Evolutionary conservation across 2,797 vertebrate species (phyloP).

Genomic region (Sebastes vulpes): DNA sequence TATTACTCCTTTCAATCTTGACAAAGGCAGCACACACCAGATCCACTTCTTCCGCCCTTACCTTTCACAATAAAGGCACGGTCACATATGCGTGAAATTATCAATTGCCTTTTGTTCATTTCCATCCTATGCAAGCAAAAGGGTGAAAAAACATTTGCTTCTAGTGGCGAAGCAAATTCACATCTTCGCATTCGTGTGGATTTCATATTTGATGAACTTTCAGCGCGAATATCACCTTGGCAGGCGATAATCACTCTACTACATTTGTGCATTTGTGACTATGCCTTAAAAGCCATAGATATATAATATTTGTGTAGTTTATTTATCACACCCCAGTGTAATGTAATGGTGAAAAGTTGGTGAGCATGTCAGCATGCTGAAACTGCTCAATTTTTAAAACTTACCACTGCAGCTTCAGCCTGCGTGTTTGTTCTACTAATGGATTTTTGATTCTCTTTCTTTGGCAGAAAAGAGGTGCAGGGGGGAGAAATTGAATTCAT

Average conservation of each 20-base stretch:
- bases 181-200: not conserved
- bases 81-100: no score
- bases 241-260: no score
- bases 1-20: not conserved
- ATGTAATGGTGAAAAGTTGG: not conserved
- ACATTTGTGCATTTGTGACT: no score
- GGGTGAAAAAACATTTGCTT: not conserved
- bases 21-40: not conserved
- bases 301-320: not conserved
- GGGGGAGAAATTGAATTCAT: constrained; percentile 42
- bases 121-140: not conserved
- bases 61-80: not conserved
- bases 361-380: not conserved
- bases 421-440: constrained; percentile 33
- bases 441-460: constrained; percentile 38
- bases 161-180: not conserved
- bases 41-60: not conserved
- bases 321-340: no score
- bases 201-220: not conserved
- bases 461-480: constrained; percentile 47
- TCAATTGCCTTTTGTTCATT: no score
- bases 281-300: not conserved
- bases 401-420: not conserved
- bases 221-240: not conserved
- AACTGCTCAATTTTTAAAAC: constrained; percentile 4